Conservation (phyloP, 2,888 invertebrate genomes). For the Dasysyrphus albostriatus region DNA sequence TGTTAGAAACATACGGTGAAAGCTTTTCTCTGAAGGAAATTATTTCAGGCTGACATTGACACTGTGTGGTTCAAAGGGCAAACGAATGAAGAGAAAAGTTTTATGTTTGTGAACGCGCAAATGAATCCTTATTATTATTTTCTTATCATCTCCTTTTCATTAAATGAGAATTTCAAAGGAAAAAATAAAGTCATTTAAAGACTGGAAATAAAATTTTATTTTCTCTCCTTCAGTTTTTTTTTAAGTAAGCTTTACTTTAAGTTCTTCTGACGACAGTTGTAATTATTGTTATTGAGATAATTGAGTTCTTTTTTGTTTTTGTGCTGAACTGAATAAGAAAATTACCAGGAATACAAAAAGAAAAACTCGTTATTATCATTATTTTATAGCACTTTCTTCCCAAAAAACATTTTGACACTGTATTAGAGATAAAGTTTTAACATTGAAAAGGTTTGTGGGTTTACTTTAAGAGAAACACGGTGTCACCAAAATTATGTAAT, state of each 20-base stretch:
- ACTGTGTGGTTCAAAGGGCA: conserved; percentile 16
- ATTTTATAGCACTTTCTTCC: not conserved
- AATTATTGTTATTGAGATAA: not conserved
- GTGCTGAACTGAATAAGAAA: not conserved
- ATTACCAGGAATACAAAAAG: not conserved
- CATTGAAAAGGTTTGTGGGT: too few relatives aligned
- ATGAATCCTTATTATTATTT: conserved; percentile 12
- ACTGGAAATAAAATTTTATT: conserved; percentile 3
- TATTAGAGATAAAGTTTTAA: too few relatives aligned
- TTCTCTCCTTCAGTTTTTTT: not conserved
- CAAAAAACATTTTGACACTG: too few relatives aligned
- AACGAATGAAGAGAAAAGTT: not conserved
- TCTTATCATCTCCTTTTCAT: conserved; percentile 7
- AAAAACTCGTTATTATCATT: not conserved
- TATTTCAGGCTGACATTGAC: conserved; percentile 25
- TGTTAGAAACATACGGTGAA: conserved; percentile 32
- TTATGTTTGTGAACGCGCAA: not conserved
- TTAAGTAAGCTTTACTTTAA: not conserved
- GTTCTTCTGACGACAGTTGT: not conserved
- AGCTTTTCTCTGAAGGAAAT: conserved; percentile 20
- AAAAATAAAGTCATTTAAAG: conserved; percentile 2
- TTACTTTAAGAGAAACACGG: too few relatives aligned
- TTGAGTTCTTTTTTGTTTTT: not conserved
- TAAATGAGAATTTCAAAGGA: conserved; percentile 3
- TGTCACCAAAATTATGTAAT: too few relatives aligned